Evolutionary conservation across 2,113 vertebrate genomes (phyloP).

Genomic region (Cromileptes altivelis): DNA sequence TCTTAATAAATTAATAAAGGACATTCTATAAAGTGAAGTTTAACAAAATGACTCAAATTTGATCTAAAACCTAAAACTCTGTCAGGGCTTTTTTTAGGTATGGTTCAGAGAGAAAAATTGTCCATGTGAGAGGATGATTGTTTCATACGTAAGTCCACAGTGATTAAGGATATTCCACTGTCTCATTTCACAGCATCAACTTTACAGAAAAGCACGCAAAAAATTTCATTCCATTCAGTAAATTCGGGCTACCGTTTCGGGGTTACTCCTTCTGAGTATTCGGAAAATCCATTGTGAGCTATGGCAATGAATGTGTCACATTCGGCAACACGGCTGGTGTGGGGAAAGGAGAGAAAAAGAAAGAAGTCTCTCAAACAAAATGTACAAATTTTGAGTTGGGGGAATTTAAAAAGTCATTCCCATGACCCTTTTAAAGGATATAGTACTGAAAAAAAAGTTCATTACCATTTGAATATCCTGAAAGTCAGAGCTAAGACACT

Average conservation of each 20-base stretch:
- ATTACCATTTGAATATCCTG: background rate
- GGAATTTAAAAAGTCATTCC: too few relatives aligned
- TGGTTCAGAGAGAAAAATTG: background rate
- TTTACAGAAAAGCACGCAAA: background rate
- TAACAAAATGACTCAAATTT: too few relatives aligned
- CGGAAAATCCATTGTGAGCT: background rate
- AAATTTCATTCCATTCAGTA: background rate
- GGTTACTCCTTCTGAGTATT: too few relatives aligned
- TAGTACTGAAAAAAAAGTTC: too few relatives aligned
- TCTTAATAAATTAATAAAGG: too few relatives aligned
- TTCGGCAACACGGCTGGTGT: too few relatives aligned
- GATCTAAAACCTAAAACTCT: background rate
- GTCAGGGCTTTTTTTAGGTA: too few relatives aligned
- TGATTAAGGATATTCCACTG: background rate
- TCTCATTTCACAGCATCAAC: background rate
- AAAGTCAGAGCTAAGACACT: slow-evolving; percentile 18
- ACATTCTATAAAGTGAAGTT: too few relatives aligned
- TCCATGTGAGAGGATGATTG: background rate
- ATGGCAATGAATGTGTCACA: background rate
- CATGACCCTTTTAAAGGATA: too few relatives aligned
- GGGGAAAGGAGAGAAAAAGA: too few relatives aligned
- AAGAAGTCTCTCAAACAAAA: too few relatives aligned
- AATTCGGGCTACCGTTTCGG: background rate
- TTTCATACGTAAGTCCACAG: background rate
- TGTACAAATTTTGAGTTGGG: background rate